Evolutionary conservation across 2,113 vertebrate species (phyloP), one percentile per base, ranked within the genome.

Genomic region (Takifugu flavidus): DNA sequence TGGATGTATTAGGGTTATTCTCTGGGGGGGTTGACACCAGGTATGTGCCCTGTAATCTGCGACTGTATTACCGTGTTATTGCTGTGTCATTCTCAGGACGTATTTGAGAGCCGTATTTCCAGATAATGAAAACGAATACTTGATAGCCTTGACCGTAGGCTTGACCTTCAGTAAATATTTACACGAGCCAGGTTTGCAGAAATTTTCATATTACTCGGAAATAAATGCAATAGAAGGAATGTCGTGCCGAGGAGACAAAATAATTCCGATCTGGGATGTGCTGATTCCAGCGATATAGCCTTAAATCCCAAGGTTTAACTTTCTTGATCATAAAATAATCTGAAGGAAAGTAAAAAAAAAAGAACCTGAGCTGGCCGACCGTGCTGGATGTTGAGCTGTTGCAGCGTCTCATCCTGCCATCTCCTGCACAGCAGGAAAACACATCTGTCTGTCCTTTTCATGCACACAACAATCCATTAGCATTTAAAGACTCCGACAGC

Each of bases 301-400:
- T 47, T n/a, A 47, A n/a, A 47, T 14, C 13, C n/a, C n/a, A 3
- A 47, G 45, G 13, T 47, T 14, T 47, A 47, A 47, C 14, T 47
- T 39, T 11, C 34, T 20, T 39, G 34, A 39, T 39, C 34, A 10
- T 39, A 39, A 39, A 39, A 39, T 39, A 39, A 39, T 39, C 34
- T 39, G 34, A 25, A 50, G 11, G 20, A 26, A 34, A 6, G 5
- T 55, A 14, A 51, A 51, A 43, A 51, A 43, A 55, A 20, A 6
- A 6, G 10, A 25, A 50, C n/a, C n/a, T 6, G 6, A 10, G 4
- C n/a, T 13, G 25, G n/a, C 31, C 3, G 34, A 0, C n/a, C 28
- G 10, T 50, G 31, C 27, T 56, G 13, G 4, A 59, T 56, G 8
- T 52, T 39, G 53, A 61, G 61, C 46, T 42, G 55, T 53, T 44